phyloP scores from a whole-genome alignment of 92 coral and sea anemone genomes.

The Pocillopora meandrina region DNA sequence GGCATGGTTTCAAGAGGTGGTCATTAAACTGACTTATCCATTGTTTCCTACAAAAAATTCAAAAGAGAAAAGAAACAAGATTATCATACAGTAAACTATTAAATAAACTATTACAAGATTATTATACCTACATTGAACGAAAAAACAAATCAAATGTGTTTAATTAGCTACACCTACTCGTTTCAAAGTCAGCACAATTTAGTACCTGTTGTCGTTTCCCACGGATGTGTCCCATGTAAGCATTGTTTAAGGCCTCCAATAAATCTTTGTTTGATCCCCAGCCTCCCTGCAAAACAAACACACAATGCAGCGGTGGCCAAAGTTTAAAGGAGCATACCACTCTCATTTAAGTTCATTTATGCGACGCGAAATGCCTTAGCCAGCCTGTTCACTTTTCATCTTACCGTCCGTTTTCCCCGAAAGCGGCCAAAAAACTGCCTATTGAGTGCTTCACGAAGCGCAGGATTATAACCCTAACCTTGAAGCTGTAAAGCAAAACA shows the following conservation, averaged over 20 bases:
- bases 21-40: conserved; percentile 10
- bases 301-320: neutral
- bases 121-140: too few relatives aligned
- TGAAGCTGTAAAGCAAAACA: conserved; percentile 31
- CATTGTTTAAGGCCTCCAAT: conserved; percentile 22
- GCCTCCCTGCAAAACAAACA: conserved; percentile 16
- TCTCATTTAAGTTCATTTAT: neutral
- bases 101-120: too few relatives aligned
- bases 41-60: neutral
- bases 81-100: too few relatives aligned
- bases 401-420: conserved; percentile 36
- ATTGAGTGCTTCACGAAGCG: conserved; percentile 26
- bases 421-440: conserved; percentile 14
- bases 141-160: too few relatives aligned
- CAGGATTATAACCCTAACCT: conserved; percentile 39
- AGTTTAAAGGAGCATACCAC: neutral
- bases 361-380: neutral
- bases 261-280: conserved; percentile 22
- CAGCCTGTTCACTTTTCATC: neutral
- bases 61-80: neutral
- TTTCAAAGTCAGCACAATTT: neutral
- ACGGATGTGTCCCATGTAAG: conserved; percentile 38
- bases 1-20: neutral
- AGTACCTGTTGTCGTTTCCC: conserved; percentile 22
- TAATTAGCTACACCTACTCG: too few relatives aligned